Base-by-base conservation (phyloP, 2,797 vertebrate species). In the Percopsis omiscomaycus region DNA sequence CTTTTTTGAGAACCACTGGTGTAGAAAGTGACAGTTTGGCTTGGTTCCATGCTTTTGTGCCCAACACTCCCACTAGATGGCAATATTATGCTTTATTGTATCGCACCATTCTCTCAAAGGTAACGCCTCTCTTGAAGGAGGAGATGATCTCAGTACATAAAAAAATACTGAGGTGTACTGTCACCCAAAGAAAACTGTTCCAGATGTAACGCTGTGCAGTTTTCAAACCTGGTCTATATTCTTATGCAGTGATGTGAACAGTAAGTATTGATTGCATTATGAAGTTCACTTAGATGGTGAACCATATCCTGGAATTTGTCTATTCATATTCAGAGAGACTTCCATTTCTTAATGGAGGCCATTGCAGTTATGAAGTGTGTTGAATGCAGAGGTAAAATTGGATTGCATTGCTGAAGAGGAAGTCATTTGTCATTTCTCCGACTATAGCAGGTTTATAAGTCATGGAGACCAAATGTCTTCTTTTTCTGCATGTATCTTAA, bases 31-130 rank as follows among this genome's bases (percentile, higher is more conserved):
- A 30, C 2, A 4, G 0, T 12, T 53, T 29, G 3, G 42, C 5
- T 16, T 27, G 42, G 30, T 62, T 59, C 12, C 9, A 8, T 32
- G 8, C 22, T 2, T 15, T 6, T 55, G 27, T 46, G 62, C 52
- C 9, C 0, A 0, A 0, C 59, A 30, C 4, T 54, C 48, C 88
- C 90, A 89, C 90, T 84, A 90, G 90, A 83, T 89, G 90, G 83
- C 86, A 76, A 64, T 86, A 82, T 80, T 66, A 83, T 77, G 72
- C 85, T 78, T 86, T 69, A 74, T 54, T 75, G 69, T 46, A n/a
- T 61, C 27, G 22, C 72, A 45, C 66, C 58, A 46, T 37, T n/a
- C 53, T 37, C 64, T 42, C 51, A 59, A 54, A 62, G 50, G 56
- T 76, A 59, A 79, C 60, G 8, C 16, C 56, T 66, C 59, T 50